Evolutionary conservation across 2,113 vertebrate species (phyloP).

Genomic region (Thoracochromis brauschi): DNA sequence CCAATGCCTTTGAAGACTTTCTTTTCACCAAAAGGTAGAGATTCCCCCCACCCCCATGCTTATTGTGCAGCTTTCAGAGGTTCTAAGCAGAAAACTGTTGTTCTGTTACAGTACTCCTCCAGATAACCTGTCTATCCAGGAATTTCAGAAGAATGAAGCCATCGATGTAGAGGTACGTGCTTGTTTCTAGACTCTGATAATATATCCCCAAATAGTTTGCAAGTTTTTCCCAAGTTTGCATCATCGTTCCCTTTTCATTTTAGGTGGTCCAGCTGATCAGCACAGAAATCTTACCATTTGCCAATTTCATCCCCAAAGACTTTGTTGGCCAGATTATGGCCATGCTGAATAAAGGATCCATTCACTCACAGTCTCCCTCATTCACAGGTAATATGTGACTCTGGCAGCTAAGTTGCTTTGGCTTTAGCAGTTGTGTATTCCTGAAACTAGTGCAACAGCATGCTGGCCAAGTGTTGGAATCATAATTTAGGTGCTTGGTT

Average conservation of each 20-base stretch:
- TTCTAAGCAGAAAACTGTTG: not conserved
- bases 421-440: not conserved
- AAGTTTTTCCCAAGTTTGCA: not conserved
- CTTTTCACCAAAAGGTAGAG: constrained; percentile 97
- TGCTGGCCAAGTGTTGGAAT: not conserved
- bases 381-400: constrained; percentile 83
- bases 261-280: constrained; percentile 98
- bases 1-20: constrained; percentile 93
- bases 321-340: constrained; percentile 98
- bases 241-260: not conserved
- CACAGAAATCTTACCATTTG: constrained; percentile 94
- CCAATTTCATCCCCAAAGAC: constrained; percentile 99
- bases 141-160: constrained; percentile 97
- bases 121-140: constrained; percentile 97
- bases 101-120: constrained; percentile 80
- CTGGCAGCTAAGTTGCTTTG: not conserved
- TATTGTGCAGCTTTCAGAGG: not conserved
- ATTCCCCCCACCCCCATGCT: not conserved
- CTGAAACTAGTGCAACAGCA: not conserved
- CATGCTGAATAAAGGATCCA: constrained; percentile 99
- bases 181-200: not conserved
- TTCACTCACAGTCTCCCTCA: constrained; percentile 97
- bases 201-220: not conserved
- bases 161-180: constrained; percentile 89
- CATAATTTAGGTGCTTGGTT: not conserved